Percentiles rank a stretch among this genome's conserved stretches.
Conservation (phyloP, 92 coral and sea anemone genomes). For the Parazoanthus darwini region DNA sequence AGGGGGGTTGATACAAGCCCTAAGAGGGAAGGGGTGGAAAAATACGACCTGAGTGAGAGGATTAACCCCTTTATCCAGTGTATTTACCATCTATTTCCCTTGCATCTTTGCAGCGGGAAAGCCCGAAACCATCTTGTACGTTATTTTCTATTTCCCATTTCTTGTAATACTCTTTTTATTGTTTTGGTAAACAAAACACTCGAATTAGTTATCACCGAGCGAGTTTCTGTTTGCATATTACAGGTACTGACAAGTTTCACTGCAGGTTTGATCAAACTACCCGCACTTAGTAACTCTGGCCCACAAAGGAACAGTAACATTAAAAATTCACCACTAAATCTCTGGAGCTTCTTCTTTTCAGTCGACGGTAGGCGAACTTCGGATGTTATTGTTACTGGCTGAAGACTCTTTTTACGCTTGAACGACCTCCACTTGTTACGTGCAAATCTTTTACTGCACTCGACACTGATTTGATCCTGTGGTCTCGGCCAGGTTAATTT, state of each 20-base stretch:
- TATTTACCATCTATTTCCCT: no score
- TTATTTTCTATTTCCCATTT: no score
- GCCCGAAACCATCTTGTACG: no score
- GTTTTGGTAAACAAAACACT: neutral
- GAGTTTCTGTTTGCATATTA: neutral
- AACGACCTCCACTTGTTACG: neutral
- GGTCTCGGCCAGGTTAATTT: neutral
- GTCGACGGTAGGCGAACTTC: neutral
- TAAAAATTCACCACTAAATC: constrained; percentile 1
- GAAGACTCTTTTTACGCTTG: constrained; percentile 11
- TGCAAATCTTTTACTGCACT: no score
- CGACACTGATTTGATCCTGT: neutral
- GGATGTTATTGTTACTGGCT: neutral
- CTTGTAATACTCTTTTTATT: no score
- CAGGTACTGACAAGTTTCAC: constrained; percentile 10
- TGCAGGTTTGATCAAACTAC: constrained; percentile 15
- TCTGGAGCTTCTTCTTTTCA: neutral
- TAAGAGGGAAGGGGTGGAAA: no score
- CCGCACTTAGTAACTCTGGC: neutral
- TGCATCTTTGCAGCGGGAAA: no score
- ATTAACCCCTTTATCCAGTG: no score
- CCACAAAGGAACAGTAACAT: neutral
- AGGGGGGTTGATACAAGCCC: no score
- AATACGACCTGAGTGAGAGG: no score
- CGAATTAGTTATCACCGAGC: neutral